Evolutionary conservation across 2,797 vertebrate species (phyloP).

Genomic region (Diglossa cyanea): DNA sequence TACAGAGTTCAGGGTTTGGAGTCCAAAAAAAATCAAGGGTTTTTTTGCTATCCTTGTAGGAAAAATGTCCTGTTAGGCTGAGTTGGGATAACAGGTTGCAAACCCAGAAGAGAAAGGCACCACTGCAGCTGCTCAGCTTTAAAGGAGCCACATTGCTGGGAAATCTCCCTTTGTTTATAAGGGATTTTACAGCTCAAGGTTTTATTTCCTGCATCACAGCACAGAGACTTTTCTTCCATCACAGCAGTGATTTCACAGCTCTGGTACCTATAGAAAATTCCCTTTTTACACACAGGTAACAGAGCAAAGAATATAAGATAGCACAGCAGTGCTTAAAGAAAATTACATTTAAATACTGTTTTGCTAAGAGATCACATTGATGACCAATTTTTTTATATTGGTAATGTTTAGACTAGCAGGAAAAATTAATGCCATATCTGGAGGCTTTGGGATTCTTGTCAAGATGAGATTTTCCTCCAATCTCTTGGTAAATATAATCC

Average conservation of each 20-base stretch:
- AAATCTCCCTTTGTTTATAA: background rate
- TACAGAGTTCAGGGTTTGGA: background rate
- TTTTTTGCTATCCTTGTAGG: background rate
- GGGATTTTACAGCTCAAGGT: background rate
- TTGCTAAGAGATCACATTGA: background rate
- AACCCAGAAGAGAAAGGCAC: background rate
- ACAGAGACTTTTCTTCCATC: background rate
- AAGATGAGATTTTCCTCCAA: background rate
- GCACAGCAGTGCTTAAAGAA: background rate
- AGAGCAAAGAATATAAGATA: background rate
- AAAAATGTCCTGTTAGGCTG: background rate
- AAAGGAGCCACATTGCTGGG: background rate
- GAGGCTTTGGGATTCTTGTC: background rate
- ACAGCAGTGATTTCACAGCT: background rate
- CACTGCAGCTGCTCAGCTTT: background rate
- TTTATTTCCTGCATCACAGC: background rate
- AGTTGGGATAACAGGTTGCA: background rate
- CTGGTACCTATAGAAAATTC: background rate
- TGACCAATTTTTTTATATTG: background rate
- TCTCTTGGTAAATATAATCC: background rate
- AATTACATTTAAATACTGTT: background rate
- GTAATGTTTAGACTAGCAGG: background rate
- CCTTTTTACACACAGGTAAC: background rate
- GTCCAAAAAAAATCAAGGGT: background rate
- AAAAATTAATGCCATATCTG: background rate